phyloP scores from a whole-genome alignment of 92 coral and sea anemone species.

The Pocillopora grandis region DNA sequence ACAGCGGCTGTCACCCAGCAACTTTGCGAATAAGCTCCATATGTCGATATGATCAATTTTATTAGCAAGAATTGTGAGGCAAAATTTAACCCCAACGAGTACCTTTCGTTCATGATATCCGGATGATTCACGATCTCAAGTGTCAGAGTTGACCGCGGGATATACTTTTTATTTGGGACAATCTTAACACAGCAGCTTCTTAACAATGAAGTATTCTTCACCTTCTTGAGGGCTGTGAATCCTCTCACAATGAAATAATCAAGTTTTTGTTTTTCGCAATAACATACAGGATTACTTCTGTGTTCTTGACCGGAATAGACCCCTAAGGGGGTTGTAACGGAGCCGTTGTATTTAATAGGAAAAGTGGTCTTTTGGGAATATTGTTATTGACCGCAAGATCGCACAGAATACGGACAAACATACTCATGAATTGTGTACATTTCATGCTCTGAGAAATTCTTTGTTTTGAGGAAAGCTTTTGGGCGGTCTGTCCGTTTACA shows the following conservation, averaged over 20 bases:
- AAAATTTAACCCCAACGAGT: neutral
- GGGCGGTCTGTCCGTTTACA: constrained; percentile 3
- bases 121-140: neutral
- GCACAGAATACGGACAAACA: constrained; percentile 34
- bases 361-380: constrained; percentile 17
- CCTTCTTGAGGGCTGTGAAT: neutral
- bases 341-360: neutral
- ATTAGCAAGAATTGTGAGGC: neutral
- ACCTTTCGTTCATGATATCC: neutral
- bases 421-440: constrained; percentile 43
- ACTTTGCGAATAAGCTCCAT: neutral
- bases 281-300: neutral
- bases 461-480: constrained; percentile 1
- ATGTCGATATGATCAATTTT: neutral
- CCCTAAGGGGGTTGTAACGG: neutral
- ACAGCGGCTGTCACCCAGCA: neutral
- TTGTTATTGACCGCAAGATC: constrained; percentile 4
- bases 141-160: neutral
- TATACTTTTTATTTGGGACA: constrained; percentile 1
- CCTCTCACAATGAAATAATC: neutral
- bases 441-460: constrained; percentile 17
- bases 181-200: neutral
- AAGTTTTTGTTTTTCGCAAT: neutral
- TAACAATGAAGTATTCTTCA: neutral
- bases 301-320: neutral